These are phyloP conservation scores for Petrolisthes manimaculis DNA, from an alignment of 2,888 invertebrate species.

Conservation along the genomic window DNA sequence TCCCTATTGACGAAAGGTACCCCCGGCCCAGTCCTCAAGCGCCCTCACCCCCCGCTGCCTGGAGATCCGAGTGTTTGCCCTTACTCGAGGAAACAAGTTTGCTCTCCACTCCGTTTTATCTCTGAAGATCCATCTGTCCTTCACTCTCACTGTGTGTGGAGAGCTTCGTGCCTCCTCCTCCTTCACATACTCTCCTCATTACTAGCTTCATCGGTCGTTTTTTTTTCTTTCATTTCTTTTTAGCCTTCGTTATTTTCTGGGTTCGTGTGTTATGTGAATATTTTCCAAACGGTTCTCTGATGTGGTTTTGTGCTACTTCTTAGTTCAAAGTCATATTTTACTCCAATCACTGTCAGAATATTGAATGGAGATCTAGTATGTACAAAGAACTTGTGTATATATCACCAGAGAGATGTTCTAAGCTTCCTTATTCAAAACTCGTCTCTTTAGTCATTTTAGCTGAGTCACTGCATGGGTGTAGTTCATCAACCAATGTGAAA, in stretches of 20 bases:
- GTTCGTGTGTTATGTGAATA: background rate
- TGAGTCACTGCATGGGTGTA: no score
- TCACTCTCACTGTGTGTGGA: conserved; percentile 24
- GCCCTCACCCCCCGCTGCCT: conserved; percentile 12
- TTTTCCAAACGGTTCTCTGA: no score
- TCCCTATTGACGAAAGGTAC: conserved; percentile 17
- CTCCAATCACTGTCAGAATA: no score
- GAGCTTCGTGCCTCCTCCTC: conserved; percentile 29
- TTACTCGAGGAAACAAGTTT: conserved; percentile 46
- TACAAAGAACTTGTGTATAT: no score
- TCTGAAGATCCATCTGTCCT: conserved; percentile 44
- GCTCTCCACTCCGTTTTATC: conserved; percentile 38
- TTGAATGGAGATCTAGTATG: no score
- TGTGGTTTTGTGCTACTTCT: no score
- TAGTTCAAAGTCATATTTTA: no score
- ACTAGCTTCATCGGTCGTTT: background rate
- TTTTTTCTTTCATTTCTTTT: background rate
- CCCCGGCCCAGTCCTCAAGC: background rate
- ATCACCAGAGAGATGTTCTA: no score
- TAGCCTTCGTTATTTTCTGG: conserved; percentile 4
- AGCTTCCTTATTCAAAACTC: no score
- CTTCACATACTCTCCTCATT: conserved; percentile 24
- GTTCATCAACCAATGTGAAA: no score
- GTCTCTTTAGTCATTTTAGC: no score
- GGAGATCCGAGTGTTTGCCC: conserved; percentile 29